These are phyloP conservation scores for Henricia sp. DNA, from an alignment of 53 echinoderm and acorn worm species.

Conservation along the genomic window DNA sequence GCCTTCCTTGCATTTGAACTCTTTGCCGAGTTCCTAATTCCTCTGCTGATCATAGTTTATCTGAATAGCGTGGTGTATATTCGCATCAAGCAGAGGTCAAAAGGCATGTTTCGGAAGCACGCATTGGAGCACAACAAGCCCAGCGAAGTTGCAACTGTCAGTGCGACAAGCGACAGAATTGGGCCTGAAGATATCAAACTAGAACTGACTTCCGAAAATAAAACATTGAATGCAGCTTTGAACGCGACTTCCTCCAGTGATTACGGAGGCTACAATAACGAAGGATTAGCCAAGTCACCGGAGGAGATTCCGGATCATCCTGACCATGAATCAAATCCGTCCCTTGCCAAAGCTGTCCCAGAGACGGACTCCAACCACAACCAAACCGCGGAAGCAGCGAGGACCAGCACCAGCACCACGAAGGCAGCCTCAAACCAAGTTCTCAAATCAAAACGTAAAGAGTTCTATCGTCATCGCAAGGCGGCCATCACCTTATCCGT, in stretches of 20 bases:
- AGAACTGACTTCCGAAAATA: not conserved
- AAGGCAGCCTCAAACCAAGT: not conserved
- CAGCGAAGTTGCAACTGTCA: not conserved
- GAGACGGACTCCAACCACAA: not conserved
- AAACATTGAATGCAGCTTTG: not conserved
- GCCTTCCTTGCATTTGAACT: slow-evolving; percentile 61
- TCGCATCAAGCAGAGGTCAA: slow-evolving; percentile 75
- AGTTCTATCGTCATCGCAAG: slow-evolving; percentile 70
- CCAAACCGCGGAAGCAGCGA: not conserved
- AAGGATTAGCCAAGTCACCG: not conserved
- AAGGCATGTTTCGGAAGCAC: slow-evolving; percentile 55
- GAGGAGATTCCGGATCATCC: not conserved
- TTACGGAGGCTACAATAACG: not conserved
- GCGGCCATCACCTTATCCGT: slow-evolving; percentile 78
- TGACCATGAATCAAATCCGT: not conserved
- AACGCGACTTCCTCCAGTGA: not conserved
- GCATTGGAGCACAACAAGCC: not conserved
- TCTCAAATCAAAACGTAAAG: not conserved
- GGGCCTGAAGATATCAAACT: not conserved
- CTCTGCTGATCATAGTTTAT: slow-evolving; percentile 57
- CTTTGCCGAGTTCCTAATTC: slow-evolving; percentile 72
- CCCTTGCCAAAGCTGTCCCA: not conserved
- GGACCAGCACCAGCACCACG: not conserved
- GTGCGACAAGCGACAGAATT: not conserved
- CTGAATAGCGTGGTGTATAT: slow-evolving; percentile 75